Evolutionary conservation across 92 coral and sea anemone species (phyloP).

Genomic region (Heteractis magnifica): DNA sequence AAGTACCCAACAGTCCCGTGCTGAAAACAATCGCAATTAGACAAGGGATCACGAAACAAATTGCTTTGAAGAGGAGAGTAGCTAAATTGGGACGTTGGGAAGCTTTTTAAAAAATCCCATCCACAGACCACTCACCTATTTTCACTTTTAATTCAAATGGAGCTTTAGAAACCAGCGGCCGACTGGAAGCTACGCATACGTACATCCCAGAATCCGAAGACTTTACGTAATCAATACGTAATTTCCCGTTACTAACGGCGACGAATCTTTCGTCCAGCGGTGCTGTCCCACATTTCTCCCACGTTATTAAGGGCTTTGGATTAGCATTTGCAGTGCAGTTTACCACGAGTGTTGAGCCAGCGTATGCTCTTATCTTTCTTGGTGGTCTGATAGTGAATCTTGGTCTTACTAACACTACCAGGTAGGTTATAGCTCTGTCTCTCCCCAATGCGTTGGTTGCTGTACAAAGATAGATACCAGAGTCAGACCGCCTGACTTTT

Average conservation of each 20-base stretch:
- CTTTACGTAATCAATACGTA: conserved; percentile 44
- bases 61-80: too few species aligned
- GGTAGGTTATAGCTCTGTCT: conserved; percentile 17
- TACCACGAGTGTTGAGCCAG: conserved; percentile 37
- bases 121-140: conserved; percentile 31
- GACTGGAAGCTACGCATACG: conserved; percentile 65
- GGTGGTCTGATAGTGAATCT: conserved; percentile 34
- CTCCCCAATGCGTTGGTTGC: conserved; percentile 47
- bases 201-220: conserved; percentile 58
- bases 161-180: conserved; percentile 31
- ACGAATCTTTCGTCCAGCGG: conserved; percentile 22
- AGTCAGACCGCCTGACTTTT: conserved; percentile 32
- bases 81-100: too few species aligned
- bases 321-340: conserved; percentile 47
- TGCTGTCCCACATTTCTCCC: conserved; percentile 44
- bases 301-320: conserved; percentile 45
- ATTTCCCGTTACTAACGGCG: conserved; percentile 23
- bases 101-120: too few species aligned
- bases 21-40: conserved; percentile 14
- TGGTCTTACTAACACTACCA: conserved; percentile 30
- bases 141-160: conserved; percentile 44
- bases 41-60: too few species aligned
- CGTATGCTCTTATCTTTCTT: conserved; percentile 33
- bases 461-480: conserved; percentile 56
- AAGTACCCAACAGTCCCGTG: conserved; percentile 52